Base-by-base conservation (phyloP, 2,797 vertebrate species). In the Parotocinclus haroldoi region DNA sequence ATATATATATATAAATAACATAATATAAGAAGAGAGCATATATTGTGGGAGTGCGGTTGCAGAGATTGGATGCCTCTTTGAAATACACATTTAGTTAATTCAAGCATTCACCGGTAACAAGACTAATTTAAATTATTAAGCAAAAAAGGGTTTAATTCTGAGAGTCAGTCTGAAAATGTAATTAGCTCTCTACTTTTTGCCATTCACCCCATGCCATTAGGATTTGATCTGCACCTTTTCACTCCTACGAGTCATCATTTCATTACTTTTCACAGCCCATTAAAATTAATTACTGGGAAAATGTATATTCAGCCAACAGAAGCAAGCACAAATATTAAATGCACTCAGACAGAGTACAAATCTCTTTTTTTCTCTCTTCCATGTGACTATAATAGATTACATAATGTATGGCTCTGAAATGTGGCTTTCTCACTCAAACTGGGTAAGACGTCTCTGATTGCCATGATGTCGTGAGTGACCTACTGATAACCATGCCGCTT, bases 361-460 rank as follows among this genome's bases (percentile, higher is more conserved):
- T 56, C 10, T 44, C 4, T 56, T 10, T 56, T 37, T 69, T 49
- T 68, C 19, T 51, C 65, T 55, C 27, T 69, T 37, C 39, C 50
- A 27, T 63, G 60, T 39, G 18, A 57, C 46, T 60, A 62, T 53
- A 72, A 59, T 54, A 36, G 40, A 37, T 65, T 66, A 45, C 61
- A 40, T 68, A 67, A 68, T 53, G 53, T 36, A 11, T 40, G 48
- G 38, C n/a, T 54, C 36, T 52, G 54, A 69, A 56, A 54, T 59
- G 51, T 50, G 17, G 48, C 48, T 50, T 50, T 46, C 51, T 11
- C 10, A 53, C 17, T 66, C 55, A 45, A 38, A 58, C 13, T 54
- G 44, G 37, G 48, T 38, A 58, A 57, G 46, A 69, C 63, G 17
- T 59, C 42, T 40, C 46, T 68, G 64, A 74, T 66, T 68, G 48